phyloP scores from a whole-genome alignment of 2,888 invertebrate species.

The Stenoptilia bipunctidactyla region DNA sequence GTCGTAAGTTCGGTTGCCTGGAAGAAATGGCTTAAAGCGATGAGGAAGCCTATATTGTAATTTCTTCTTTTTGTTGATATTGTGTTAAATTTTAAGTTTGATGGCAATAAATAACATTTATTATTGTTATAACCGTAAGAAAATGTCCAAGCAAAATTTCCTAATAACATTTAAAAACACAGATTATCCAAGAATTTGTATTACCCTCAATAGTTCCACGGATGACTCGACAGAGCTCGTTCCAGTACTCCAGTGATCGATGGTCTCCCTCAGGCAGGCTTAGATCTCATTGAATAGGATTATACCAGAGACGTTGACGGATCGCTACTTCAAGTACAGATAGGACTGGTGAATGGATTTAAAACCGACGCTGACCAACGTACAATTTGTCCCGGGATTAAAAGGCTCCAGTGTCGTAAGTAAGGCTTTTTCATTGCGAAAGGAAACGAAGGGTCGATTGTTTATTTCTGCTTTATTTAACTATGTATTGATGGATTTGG shows the following conservation, averaged over 20 bases:
- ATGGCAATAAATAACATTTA: too few species aligned
- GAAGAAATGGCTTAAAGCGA: too few species aligned
- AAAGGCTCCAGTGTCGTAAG: conserved; percentile 16
- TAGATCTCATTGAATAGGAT: conserved; percentile 62
- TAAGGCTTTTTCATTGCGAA: conserved; percentile 4
- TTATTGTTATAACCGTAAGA: too few species aligned
- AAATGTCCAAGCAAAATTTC: too few species aligned
- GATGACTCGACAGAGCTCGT: background rate
- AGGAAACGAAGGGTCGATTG: too few species aligned
- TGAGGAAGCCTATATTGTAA: too few species aligned
- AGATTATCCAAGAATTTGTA: background rate
- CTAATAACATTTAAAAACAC: too few species aligned
- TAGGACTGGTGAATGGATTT: conserved; percentile 58
- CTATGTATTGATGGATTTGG: too few species aligned
- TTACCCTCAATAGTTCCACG: background rate
- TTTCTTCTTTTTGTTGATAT: too few species aligned
- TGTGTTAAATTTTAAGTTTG: too few species aligned
- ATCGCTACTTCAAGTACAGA: conserved; percentile 54
- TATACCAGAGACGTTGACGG: conserved; percentile 63
- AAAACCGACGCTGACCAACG: conserved; percentile 37
- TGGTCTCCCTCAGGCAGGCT: conserved; percentile 54
- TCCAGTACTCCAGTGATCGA: conserved; percentile 46
- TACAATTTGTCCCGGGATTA: conserved; percentile 29
- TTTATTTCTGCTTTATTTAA: too few species aligned
- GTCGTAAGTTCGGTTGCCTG: too few species aligned